phyloP scores from a whole-genome alignment of 2,888 invertebrate species.

The Patella ulyssiponensis region DNA sequence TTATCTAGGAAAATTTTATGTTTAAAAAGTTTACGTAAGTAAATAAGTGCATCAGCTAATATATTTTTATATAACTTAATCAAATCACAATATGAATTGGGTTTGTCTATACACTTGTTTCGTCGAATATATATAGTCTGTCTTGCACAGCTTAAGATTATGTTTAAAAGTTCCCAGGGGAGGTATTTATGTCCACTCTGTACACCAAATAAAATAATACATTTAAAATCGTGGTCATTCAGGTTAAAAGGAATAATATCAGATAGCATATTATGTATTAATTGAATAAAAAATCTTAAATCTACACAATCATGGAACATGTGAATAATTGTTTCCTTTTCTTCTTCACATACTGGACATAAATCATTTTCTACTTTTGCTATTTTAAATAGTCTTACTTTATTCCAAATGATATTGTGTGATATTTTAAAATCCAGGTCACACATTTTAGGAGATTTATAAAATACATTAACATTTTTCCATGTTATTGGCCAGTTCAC shows the following conservation, averaged over 20 bases:
- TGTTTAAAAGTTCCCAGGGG: neutral
- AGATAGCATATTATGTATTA: neutral
- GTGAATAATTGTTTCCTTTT: neutral
- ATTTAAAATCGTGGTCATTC: slow-evolving; percentile 1
- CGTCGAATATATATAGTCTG: too few species aligned
- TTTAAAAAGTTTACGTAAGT: too few species aligned
- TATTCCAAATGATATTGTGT: neutral
- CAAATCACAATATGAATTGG: too few species aligned
- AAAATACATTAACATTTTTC: too few species aligned
- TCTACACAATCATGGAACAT: neutral
- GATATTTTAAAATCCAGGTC: neutral
- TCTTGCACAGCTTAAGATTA: neutral
- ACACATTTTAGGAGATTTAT: too few species aligned
- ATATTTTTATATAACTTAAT: too few species aligned
- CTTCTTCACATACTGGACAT: neutral
- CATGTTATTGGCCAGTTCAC: too few species aligned
- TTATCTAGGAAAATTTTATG: too few species aligned
- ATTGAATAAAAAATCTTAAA: neutral
- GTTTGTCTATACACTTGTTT: too few species aligned
- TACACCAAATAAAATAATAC: neutral
- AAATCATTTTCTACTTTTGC: neutral
- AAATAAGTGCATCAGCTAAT: too few species aligned
- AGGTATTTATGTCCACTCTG: neutral
- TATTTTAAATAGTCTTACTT: neutral
- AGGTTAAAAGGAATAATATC: neutral